A percentile compares a stretch with the other conserved stretches of the same genome.
phyloP scores from a whole-genome alignment of 1,140 invertebrate species.

The Cydia strobilella region DNA sequence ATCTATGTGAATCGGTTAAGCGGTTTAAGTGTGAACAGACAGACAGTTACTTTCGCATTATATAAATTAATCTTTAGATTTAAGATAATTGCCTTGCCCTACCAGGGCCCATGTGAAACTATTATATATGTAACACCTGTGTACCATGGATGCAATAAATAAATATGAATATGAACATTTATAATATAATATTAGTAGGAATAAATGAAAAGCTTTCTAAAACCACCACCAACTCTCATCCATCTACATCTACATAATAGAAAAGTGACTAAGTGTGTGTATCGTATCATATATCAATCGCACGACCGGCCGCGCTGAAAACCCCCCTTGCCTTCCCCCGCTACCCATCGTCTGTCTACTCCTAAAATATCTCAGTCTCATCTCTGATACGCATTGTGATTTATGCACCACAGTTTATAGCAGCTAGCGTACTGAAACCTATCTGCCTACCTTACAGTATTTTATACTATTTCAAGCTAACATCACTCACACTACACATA shows the following conservation, averaged over 20 bases:
- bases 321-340: conserved; percentile 11
- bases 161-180: too few species aligned
- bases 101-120: too few species aligned
- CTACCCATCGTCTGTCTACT: conserved; percentile 22
- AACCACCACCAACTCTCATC: background rate
- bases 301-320: conserved; percentile 15
- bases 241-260: conserved; percentile 22
- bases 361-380: conserved; percentile 28
- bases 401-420: conserved; percentile 21
- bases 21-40: too few species aligned
- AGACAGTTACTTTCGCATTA: too few species aligned
- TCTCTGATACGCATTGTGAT: conserved; percentile 29
- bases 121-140: too few species aligned
- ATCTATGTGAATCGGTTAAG: too few species aligned
- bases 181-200: too few species aligned
- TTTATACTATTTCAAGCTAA: background rate
- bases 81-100: too few species aligned
- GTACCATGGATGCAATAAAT: too few species aligned
- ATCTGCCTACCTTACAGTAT: background rate
- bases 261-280: conserved; percentile 29
- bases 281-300: conserved; percentile 32
- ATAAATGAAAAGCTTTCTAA: background rate
- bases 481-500: too few species aligned
- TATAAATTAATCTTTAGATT: too few species aligned
- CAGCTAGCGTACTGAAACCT: conserved; percentile 18